Percentiles rank a stretch among this genome's conserved stretches.
Evolutionary conservation across 2,113 vertebrate species (phyloP).

Genomic region (Glaucidium brasilianum): DNA sequence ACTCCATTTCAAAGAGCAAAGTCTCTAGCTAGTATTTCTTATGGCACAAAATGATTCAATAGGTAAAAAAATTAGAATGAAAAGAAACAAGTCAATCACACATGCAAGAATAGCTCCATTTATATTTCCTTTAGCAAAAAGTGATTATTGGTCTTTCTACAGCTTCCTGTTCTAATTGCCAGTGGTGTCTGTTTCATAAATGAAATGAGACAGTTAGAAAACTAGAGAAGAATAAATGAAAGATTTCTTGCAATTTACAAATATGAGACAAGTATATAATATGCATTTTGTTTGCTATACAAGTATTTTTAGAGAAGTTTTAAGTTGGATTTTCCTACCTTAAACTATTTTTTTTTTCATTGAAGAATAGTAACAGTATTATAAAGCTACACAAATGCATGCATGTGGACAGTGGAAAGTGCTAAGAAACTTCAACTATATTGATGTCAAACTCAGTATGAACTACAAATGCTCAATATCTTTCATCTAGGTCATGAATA

Average conservation of each 20-base stretch:
- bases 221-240: background rate
- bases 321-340: background rate
- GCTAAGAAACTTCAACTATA: background rate
- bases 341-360: background rate
- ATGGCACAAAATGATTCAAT: background rate
- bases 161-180: background rate
- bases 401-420: background rate
- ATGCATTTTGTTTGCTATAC: background rate
- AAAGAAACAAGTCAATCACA: background rate
- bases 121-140: background rate
- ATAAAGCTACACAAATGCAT: background rate
- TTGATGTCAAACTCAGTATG: background rate
- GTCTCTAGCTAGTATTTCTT: background rate
- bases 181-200: background rate
- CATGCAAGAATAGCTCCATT: background rate
- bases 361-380: background rate
- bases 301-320: background rate
- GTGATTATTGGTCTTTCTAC: background rate
- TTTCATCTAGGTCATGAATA: background rate
- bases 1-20: background rate
- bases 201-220: background rate
- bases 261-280: background rate
- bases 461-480: background rate
- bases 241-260: background rate
- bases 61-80: background rate